phyloP scores from a whole-genome alignment of 2,888 invertebrate species.

The Amphipyra berbera region DNA sequence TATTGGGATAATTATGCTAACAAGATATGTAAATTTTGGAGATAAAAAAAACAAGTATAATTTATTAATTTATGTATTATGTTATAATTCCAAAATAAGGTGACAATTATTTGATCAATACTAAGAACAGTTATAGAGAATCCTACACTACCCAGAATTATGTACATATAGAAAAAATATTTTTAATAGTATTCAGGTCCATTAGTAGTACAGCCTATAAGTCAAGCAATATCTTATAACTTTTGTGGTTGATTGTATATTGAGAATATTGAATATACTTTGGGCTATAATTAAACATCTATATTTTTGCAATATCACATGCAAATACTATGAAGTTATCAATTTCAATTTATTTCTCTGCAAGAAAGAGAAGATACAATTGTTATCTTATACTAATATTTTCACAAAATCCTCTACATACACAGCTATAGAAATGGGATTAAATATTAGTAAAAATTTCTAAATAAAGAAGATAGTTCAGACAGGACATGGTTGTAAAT shows the following conservation, averaged over 20 bases:
- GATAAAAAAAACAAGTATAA: conserved; percentile 7
- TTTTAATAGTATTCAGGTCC: conserved; percentile 13
- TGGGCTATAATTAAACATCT: conserved; percentile 25
- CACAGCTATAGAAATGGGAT: conserved; percentile 34
- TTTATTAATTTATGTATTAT: conserved; percentile 28
- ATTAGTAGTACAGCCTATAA: conserved; percentile 15
- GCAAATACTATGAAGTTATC: conserved; percentile 41
- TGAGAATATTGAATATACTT: conserved; percentile 25
- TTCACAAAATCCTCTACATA: conserved; percentile 43
- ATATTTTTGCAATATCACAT: conserved; percentile 41
- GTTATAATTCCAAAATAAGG: conserved; percentile 46
- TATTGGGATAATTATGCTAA: background rate
- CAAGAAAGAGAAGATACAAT: conserved; percentile 46
- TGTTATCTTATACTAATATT: conserved; percentile 43
- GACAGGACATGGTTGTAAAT: conserved; percentile 70
- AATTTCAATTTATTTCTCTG: conserved; percentile 49
- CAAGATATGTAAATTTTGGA: background rate
- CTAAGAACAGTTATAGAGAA: conserved; percentile 26
- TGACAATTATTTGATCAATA: conserved; percentile 40
- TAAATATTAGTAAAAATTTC: conserved; percentile 73
- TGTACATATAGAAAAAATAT: conserved; percentile 6
- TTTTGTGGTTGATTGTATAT: conserved; percentile 20
- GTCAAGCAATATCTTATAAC: conserved; percentile 5
- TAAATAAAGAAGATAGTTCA: conserved; percentile 78
- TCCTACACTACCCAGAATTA: conserved; percentile 35